A percentile compares a stretch with the other conserved stretches of the same genome.
Conservation (phyloP, 2,797 vertebrate species). For the Centroberyx gerrardi region DNA sequence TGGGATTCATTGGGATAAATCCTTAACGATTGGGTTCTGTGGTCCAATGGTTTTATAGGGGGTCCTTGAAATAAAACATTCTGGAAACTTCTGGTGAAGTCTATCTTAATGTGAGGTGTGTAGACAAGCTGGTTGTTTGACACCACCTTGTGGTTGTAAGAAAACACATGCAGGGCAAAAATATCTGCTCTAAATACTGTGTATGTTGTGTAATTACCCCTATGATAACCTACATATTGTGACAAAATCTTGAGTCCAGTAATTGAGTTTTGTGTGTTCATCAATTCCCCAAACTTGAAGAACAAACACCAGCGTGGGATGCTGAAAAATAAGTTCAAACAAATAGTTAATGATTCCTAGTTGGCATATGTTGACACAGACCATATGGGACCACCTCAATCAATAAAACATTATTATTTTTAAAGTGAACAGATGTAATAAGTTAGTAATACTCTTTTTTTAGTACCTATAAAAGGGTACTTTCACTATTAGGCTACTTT, state of each 20-base stretch:
- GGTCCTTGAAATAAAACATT: too few species aligned
- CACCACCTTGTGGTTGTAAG: slow-evolving; percentile 35
- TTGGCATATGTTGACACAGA: slow-evolving; percentile 22
- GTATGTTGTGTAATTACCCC: too few species aligned
- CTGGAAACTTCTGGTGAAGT: too few species aligned
- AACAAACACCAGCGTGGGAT: background rate
- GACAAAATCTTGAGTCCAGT: background rate
- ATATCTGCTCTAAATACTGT: too few species aligned
- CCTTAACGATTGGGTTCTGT: too few species aligned
- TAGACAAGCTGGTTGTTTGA: slow-evolving; percentile 15
- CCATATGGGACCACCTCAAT: background rate
- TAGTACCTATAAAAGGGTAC: background rate
- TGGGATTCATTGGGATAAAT: too few species aligned
- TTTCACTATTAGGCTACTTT: too few species aligned
- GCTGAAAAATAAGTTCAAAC: slow-evolving; percentile 12
- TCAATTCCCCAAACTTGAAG: background rate
- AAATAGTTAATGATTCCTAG: slow-evolving; percentile 50
- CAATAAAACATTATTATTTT: background rate
- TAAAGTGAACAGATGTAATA: background rate
- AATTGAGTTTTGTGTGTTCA: too few species aligned
- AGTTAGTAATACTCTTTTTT: background rate
- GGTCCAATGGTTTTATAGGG: too few species aligned
- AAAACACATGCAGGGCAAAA: background rate
- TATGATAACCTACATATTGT: too few species aligned
- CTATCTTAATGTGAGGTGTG: too few species aligned